These are phyloP conservation scores for Euzophera pinguis DNA, from an alignment of 2,888 invertebrate genomes.

Conservation along the genomic window DNA sequence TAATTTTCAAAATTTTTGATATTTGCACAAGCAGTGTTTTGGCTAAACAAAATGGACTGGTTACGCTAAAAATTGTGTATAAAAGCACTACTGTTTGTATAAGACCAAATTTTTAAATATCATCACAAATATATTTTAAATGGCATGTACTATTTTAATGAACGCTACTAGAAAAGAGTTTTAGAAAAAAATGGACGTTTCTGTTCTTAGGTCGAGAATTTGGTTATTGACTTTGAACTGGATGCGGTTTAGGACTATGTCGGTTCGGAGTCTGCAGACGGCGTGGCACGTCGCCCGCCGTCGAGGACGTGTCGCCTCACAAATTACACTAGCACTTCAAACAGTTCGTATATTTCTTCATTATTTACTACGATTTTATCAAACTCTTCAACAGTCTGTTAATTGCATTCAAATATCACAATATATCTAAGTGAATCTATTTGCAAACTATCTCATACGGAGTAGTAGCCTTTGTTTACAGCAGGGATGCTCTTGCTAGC, in stretches of 20 bases:
- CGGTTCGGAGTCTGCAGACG: conserved; percentile 32
- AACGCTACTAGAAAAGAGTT: conserved; percentile 73
- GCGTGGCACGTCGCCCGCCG: conserved; percentile 18
- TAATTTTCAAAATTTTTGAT: conserved; percentile 63
- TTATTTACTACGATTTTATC: conserved; percentile 53
- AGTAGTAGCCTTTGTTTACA: conserved; percentile 42
- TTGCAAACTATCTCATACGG: conserved; percentile 69
- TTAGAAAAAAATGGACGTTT: conserved; percentile 80
- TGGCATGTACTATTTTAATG: conserved; percentile 64
- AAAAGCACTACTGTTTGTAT: conserved; percentile 77
- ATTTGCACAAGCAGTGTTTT: conserved; percentile 68
- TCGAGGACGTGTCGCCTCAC: conserved; percentile 16
- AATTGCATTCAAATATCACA: conserved; percentile 66
- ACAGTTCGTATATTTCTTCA: conserved; percentile 30
- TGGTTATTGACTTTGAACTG: conserved; percentile 66
- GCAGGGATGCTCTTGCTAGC: conserved; percentile 40
- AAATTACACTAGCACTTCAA: conserved; percentile 33
- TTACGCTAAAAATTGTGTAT: conserved; percentile 73
- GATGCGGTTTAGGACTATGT: conserved; percentile 61
- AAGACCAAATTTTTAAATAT: conserved; percentile 72
- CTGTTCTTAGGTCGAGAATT: conserved; percentile 74
- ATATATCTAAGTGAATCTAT: conserved; percentile 55
- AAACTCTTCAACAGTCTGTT: conserved; percentile 66
- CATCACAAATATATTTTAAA: conserved; percentile 74
- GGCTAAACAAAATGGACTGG: conserved; percentile 79